Evolutionary conservation across 2,113 vertebrate species (phyloP).

Genomic region (Ptilorrhoa leucosticta): DNA sequence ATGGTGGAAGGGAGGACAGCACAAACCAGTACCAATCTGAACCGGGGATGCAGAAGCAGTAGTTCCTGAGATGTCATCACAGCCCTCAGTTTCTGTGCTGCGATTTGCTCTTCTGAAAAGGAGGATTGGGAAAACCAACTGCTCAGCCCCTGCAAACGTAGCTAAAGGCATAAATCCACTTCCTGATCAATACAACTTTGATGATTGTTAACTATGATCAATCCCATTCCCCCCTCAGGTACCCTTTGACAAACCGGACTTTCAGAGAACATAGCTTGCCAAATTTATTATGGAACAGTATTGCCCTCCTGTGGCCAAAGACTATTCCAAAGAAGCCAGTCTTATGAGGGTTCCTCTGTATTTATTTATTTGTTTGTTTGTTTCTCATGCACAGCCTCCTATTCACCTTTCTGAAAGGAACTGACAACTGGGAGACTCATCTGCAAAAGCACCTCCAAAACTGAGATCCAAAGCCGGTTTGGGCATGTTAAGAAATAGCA

Average conservation of each 20-base stretch:
- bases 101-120: neutral
- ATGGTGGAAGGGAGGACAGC: neutral
- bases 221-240: neutral
- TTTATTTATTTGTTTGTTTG: neutral
- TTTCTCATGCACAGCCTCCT: neutral
- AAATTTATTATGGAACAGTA: conserved; percentile 36
- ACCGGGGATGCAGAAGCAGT: neutral
- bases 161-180: neutral
- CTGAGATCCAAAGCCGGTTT: neutral
- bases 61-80: neutral
- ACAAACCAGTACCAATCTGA: neutral
- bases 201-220: neutral
- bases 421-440: neutral
- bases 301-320: conserved; percentile 59
- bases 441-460: neutral
- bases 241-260: neutral
- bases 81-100: neutral
- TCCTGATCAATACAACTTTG: neutral
- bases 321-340: neutral
- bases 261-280: neutral
- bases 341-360: neutral
- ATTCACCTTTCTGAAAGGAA: neutral
- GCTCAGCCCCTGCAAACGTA: neutral
- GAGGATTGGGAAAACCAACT: neutral
- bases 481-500: neutral